Base-by-base conservation (phyloP, 2,888 invertebrate species). In the Drosophila bunnanda region DNA sequence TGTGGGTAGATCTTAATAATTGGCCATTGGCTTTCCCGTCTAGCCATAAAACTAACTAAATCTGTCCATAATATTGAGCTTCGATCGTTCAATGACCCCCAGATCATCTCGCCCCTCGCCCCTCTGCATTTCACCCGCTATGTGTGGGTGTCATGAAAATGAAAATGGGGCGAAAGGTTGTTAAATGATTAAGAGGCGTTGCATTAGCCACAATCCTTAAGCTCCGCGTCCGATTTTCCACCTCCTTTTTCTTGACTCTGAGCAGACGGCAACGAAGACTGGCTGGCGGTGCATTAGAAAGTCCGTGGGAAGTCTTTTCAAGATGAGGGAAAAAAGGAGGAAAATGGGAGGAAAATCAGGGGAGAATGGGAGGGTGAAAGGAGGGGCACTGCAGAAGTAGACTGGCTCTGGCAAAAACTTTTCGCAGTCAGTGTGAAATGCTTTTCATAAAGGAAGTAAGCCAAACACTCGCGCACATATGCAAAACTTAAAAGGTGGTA, bases 161-260 rank as follows among this genome's bases (percentile, higher is more conserved):
- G 73, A 77, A 88, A 80, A 87, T 87, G 89, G 82, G 87, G 82
- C 86, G 84, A 88, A 87, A 88, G 84, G 89, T 86, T 86, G 86
- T 81, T 77, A 88, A 88, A 84, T 87, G 84, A 87, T 87, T 87
- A 84, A 84, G 76, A 87, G 86, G 86, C 89, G 86, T 85, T 78
- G 73, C 89, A 88, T 84, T 84, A 84, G 82, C 82, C 39, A 60
- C 65, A 70, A 66, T 70, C 54, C 72, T 64, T 50, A n/a, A 43
- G 15, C 25, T n/a, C 15, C 22, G 20, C 25, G 13, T 17, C 20
- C 41, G 34, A 22, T 39, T 43, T 41, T 22, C 9, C 22, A 30
- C 39, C 52, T 48, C 17, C 48, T 28, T 59, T 78, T 59, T 59
- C 44, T 58, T 55, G 39, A 25, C 32, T 54, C 22, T 34, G 2